Evolutionary conservation across 2,888 invertebrate species (phyloP), one percentile per base, ranked within the genome.

Genomic region (Andrena trimmerana): DNA sequence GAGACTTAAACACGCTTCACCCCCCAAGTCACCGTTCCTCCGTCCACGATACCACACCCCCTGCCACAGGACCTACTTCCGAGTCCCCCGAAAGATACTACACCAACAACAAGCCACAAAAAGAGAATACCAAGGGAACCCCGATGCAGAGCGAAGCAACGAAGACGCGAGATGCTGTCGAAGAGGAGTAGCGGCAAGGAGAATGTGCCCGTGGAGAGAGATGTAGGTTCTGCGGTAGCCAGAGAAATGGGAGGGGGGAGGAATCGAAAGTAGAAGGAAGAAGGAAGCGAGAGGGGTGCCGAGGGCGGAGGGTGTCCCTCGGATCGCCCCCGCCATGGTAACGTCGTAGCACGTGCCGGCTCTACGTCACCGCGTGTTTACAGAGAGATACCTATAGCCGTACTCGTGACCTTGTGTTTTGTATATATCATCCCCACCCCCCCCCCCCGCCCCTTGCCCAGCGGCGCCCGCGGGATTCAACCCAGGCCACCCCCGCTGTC

Each of bases 391-490:
- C 86, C 89, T 89, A 89, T 92, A 92, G 91, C 91, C 90, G 89
- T 89, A 91, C 92, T 92, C 91, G 91, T 92, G 92, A 92, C 92
- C 92, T 93, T 92, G 92, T 90, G 90, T 91, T 92, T 92, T 92
- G 90, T 92, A 90, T 92, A 90, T 91, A 90, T 84, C 90, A 89
- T 84, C 83, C 81, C 20, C 20, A 0, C 20, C 20, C 20, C 20
- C 20, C 20, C 20, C 0, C 20, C 20, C 20, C 20, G 20, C 85
- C 70, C 48, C 33, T 80, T 42, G 60, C 54, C 84, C 63, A 71
- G 67, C 72, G 72, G 66, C 83, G 73, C 74, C 81, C 85, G 80
- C 83, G 78, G 79, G 71, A 70, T 75, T 59, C 78, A 75, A 81
- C 68, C 79, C 81, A 72, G 78, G 66, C 66, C 75, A 60, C 78